A percentile compares a stretch with the other conserved stretches of the same genome.
phyloP scores from a whole-genome alignment of 2,888 invertebrate species.

The Blastobasis lacticolella region DNA sequence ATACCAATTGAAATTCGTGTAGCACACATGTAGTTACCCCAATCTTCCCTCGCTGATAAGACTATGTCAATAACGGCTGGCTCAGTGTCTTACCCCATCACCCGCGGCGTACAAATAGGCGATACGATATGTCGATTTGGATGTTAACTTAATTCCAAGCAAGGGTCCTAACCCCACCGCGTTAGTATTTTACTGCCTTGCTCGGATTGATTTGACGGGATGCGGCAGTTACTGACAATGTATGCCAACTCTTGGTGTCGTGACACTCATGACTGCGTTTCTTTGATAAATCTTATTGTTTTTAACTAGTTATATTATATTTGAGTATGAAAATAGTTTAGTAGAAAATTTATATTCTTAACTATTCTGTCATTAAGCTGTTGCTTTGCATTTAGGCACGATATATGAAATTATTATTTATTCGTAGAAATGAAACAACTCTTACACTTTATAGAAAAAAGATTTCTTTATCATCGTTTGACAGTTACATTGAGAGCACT shows the following conservation, averaged over 20 bases:
- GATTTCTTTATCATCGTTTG: conserved; percentile 1
- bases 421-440: background rate
- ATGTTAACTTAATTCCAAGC: conserved; percentile 68
- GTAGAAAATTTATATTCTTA: background rate
- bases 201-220: conserved; percentile 51
- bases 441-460: background rate
- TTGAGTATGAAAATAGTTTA: background rate
- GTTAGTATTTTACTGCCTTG: conserved; percentile 56
- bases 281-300: background rate
- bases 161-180: conserved; percentile 34
- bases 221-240: conserved; percentile 10
- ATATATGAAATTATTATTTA: background rate
- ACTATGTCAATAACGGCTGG: conserved; percentile 43
- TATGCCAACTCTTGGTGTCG: background rate
- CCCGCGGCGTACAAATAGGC: conserved; percentile 50
- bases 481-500: background rate
- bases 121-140: conserved; percentile 68
- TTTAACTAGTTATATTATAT: background rate
- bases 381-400: background rate
- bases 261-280: background rate
- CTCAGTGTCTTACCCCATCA: conserved; percentile 24
- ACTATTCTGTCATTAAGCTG: background rate
- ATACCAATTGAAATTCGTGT: background rate
- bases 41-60: background rate
- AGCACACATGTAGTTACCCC: background rate